A percentile compares a stretch with the other conserved stretches of the same genome.
Conservation (phyloP, 2,888 invertebrate species). For the Punctoribates punctum region DNA sequence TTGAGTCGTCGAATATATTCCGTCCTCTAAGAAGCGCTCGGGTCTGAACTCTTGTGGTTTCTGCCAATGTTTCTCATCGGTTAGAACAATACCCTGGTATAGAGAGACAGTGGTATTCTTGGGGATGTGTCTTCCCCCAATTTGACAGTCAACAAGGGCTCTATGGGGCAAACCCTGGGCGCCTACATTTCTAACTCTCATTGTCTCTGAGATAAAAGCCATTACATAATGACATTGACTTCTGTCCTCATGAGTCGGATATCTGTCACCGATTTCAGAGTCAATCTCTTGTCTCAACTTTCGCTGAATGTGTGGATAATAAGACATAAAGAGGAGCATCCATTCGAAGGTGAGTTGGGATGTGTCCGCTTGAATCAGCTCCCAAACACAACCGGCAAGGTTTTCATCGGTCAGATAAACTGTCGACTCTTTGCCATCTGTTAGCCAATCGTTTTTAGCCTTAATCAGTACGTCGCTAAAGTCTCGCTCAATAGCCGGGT, state of each 20-base stretch:
- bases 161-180: neutral
- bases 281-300: constrained; percentile 15
- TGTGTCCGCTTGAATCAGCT: no score
- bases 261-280: neutral
- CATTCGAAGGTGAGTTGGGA: neutral
- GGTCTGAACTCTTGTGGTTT: constrained; percentile 22
- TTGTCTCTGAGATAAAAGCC: no score
- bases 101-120: constrained; percentile 1
- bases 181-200: neutral
- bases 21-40: constrained; percentile 9
- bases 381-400: neutral
- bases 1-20: neutral
- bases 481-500: no score
- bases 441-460: neutral
- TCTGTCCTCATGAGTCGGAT: neutral
- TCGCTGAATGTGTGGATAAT: neutral
- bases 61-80: neutral
- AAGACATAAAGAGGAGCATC: neutral
- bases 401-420: constrained; percentile 1
- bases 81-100: neutral
- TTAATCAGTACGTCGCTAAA: neutral
- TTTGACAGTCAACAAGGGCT: neutral
- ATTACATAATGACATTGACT: no score
- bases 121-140: neutral
- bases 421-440: neutral